Percentiles rank a stretch among this genome's conserved stretches.
Evolutionary conservation across 2,113 vertebrate genomes (phyloP).

Genomic region (Epinephelus cyanopodus): DNA sequence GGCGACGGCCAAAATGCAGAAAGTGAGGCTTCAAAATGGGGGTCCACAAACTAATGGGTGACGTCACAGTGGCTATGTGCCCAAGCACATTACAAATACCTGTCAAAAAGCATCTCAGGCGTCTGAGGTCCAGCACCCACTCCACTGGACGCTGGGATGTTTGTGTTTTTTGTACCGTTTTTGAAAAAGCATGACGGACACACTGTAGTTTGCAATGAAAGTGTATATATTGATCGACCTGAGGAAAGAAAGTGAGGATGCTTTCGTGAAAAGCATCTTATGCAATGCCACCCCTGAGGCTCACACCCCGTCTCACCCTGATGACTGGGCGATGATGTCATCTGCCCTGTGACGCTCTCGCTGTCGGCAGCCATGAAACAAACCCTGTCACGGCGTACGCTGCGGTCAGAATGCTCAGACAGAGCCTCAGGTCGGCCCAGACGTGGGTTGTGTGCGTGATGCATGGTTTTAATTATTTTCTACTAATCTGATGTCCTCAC

Average conservation of each 20-base stretch:
- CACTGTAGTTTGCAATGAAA: too few species aligned
- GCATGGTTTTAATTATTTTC: slow-evolving; percentile 54
- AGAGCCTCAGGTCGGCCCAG: slow-evolving; percentile 20
- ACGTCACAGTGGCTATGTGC: too few species aligned
- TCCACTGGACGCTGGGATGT: too few species aligned
- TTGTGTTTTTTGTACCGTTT: too few species aligned
- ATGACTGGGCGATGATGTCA: slow-evolving; percentile 53
- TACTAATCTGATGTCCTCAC: not conserved
- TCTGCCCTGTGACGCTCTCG: slow-evolving; percentile 7
- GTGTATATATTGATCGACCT: too few species aligned
- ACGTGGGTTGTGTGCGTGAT: slow-evolving; percentile 36
- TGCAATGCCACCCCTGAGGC: slow-evolving; percentile 18
- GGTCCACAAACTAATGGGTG: too few species aligned
- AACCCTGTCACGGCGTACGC: slow-evolving; percentile 16
- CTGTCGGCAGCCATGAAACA: slow-evolving; percentile 46
- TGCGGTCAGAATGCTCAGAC: not conserved
- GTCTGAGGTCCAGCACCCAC: too few species aligned
- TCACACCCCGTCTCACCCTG: slow-evolving; percentile 1
- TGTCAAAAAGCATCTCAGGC: not conserved
- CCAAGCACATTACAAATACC: not conserved
- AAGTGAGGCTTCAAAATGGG: too few species aligned
- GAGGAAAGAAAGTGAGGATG: not conserved
- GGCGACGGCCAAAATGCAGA: too few species aligned
- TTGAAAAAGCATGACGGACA: not conserved
- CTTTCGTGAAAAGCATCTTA: slow-evolving; percentile 31